Percentiles rank a stretch among this genome's conserved stretches.
These are phyloP conservation scores for Onychorhynchus coronatus DNA, from an alignment of 2,113 vertebrate species.

Conservation along the genomic window DNA sequence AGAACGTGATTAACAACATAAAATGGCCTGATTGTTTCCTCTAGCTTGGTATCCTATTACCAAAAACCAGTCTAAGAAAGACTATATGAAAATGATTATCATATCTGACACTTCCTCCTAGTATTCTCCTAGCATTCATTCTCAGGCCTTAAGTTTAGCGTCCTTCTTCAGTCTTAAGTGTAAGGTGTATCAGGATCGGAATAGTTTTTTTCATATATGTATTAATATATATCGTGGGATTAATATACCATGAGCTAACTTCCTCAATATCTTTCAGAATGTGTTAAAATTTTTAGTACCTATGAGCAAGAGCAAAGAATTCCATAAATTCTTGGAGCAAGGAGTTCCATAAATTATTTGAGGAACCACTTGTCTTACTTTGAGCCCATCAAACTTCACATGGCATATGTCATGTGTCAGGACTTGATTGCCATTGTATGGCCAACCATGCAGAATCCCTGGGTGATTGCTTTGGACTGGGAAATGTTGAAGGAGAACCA, in stretches of 20 bases:
- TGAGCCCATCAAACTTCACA: background rate
- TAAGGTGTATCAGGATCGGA: background rate
- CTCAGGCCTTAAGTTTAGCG: background rate
- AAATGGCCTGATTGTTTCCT: background rate
- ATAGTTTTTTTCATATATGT: background rate
- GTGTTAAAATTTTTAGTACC: background rate
- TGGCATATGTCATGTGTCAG: background rate
- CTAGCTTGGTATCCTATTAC: background rate
- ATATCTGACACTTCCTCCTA: background rate
- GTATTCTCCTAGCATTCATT: background rate
- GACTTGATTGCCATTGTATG: background rate
- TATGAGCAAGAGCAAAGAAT: background rate
- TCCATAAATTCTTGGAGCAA: background rate
- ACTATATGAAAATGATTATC: background rate
- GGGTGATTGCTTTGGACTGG: background rate
- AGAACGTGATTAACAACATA: background rate
- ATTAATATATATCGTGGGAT: background rate
- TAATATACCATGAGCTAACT: background rate
- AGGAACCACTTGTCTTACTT: background rate
- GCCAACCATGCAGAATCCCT: background rate
- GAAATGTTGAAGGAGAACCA: background rate
- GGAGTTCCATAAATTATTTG: background rate
- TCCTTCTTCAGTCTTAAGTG: background rate
- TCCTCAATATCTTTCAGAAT: background rate
- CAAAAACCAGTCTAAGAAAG: background rate